Conservation (phyloP, 2,888 invertebrate species). For the Monopis laevigella region DNA sequence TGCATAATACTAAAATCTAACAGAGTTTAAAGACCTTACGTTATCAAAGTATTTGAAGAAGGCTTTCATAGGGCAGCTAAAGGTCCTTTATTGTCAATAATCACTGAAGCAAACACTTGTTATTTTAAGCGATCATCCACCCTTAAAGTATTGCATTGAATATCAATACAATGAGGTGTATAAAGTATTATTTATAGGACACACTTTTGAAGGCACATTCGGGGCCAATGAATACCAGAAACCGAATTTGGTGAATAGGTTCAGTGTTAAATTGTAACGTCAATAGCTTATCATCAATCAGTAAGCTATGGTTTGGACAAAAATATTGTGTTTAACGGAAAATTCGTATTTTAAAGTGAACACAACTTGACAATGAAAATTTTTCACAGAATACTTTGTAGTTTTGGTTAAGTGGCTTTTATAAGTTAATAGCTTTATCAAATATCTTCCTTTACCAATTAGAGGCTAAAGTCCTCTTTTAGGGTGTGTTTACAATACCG, state of each 20-base stretch:
- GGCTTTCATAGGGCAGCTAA: slow-evolving; percentile 62
- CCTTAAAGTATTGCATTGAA: slow-evolving; percentile 57
- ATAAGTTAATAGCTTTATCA: no score
- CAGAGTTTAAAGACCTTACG: no score
- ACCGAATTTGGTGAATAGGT: slow-evolving; percentile 23
- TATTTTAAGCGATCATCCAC: slow-evolving; percentile 69
- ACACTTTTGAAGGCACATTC: slow-evolving; percentile 57
- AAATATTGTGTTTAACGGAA: no score
- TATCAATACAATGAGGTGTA: slow-evolving; percentile 52
- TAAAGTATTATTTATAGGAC: slow-evolving; percentile 65
- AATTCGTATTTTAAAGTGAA: no score
- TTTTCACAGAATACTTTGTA: no score
- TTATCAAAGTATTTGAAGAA: slow-evolving; percentile 23
- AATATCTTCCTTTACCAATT: no score
- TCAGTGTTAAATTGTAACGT: slow-evolving; percentile 39
- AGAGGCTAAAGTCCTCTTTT: no score
- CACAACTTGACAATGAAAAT: no score
- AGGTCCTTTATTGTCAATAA: slow-evolving; percentile 63
- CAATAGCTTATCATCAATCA: slow-evolving; percentile 44
- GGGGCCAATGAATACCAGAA: slow-evolving; percentile 33
- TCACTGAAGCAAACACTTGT: slow-evolving; percentile 69
- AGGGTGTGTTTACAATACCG: no score
- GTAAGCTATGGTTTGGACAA: no score
- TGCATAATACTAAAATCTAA: slow-evolving; percentile 20
- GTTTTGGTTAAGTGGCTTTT: no score